Conservation (phyloP, 2,113 vertebrate species). For the Brachyhypopomus occidentalis region DNA sequence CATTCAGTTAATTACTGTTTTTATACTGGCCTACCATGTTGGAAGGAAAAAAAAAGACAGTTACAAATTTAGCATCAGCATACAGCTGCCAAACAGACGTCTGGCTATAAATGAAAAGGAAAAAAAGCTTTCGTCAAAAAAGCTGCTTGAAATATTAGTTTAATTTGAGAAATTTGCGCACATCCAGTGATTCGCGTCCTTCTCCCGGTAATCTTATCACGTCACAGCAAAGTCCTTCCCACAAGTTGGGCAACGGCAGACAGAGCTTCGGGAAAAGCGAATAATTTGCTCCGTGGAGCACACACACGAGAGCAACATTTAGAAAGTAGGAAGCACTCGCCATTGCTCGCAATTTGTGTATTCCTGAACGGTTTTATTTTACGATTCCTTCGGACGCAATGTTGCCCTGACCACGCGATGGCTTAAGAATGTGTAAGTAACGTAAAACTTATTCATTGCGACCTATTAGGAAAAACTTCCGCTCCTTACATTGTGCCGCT, state of each 20-base stretch:
- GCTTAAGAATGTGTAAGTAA: conserved; percentile 3
- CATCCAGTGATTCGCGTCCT: neutral
- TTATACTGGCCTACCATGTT: no score
- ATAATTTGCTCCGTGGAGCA: no score
- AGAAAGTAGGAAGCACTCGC: no score
- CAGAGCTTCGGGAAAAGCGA: no score
- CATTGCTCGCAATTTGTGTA: neutral
- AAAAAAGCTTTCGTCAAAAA: no score
- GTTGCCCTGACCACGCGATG: neutral
- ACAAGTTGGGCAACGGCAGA: neutral
- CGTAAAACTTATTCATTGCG: conserved; percentile 40
- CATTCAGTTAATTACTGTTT: no score
- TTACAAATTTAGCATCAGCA: neutral
- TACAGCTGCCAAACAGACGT: neutral
- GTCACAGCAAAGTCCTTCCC: conserved; percentile 14
- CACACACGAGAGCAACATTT: neutral
- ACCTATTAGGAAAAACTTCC: conserved; percentile 38
- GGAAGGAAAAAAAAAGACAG: neutral
- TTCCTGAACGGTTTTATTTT: neutral
- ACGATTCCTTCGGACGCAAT: neutral
- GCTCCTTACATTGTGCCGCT: no score
- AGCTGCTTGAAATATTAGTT: no score
- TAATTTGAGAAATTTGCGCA: no score
- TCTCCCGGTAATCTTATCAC: neutral
- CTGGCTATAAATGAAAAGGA: no score